Evolutionary conservation across 2,888 invertebrate species (phyloP).

Genomic region (Lycia hirtaria): DNA sequence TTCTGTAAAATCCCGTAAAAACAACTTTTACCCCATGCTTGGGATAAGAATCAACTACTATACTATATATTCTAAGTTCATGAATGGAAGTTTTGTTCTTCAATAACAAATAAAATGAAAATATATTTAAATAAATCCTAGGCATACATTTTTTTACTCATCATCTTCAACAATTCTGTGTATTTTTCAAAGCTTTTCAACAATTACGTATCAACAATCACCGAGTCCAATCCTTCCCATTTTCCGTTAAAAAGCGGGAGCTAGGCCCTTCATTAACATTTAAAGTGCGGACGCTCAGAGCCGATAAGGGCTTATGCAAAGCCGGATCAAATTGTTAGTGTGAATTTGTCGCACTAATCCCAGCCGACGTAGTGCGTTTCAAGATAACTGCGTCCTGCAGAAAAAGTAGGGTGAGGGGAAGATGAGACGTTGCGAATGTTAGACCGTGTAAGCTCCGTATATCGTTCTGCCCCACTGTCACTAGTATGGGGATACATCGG

Average conservation of each 20-base stretch:
- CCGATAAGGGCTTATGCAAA: conserved; percentile 77
- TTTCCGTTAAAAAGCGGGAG: conserved; percentile 46
- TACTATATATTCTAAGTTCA: too few relatives aligned
- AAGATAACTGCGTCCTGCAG: conserved; percentile 20
- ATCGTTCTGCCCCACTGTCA: too few relatives aligned
- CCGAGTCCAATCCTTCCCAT: conserved; percentile 36
- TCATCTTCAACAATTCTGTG: not conserved
- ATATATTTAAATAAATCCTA: not conserved
- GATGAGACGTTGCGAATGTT: too few relatives aligned
- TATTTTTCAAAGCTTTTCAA: not conserved
- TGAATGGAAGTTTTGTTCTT: too few relatives aligned
- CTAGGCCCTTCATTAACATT: conserved; percentile 70
- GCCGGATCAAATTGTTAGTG: conserved; percentile 72
- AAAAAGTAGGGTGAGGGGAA: not conserved
- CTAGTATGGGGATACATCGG: too few relatives aligned
- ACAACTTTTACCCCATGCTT: too few relatives aligned
- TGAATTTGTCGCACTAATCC: conserved; percentile 41
- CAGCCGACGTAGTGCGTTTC: conserved; percentile 4
- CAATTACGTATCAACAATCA: conserved; percentile 31
- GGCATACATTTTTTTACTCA: not conserved
- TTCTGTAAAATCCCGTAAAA: too few relatives aligned
- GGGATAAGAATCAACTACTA: too few relatives aligned
- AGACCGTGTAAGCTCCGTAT: too few relatives aligned
- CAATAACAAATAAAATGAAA: too few relatives aligned
- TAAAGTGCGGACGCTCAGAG: conserved; percentile 68